A percentile compares a stretch with the other conserved stretches of the same genome.
Evolutionary conservation across 1,140 invertebrate genomes (phyloP).

Genomic region (Aphidius ervi): DNA sequence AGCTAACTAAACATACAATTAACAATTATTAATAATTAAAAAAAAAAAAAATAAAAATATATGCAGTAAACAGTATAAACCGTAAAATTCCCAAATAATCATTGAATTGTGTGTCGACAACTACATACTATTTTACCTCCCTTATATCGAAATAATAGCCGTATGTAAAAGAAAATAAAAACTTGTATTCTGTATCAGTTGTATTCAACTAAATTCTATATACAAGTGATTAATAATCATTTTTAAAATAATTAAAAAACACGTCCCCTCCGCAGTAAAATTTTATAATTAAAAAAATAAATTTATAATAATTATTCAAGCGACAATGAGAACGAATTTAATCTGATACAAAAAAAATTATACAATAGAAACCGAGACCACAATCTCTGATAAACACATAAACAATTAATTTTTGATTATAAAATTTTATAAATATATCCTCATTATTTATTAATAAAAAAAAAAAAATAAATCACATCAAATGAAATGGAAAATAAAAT

Average conservation of each 20-base stretch:
- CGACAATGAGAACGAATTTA: not conserved
- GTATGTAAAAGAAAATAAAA: conserved; percentile 52
- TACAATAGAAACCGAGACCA: not conserved
- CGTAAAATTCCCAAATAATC: conserved; percentile 52
- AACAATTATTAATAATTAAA: conserved; percentile 56
- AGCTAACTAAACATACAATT: conserved; percentile 55
- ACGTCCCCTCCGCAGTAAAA: conserved; percentile 4
- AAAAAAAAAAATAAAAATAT: conserved; percentile 48
- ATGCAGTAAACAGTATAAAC: conserved; percentile 54
- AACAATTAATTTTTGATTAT: conserved; percentile 3
- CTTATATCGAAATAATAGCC: conserved; percentile 56
- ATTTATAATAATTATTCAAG: too few species aligned
- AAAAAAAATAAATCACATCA: conserved; percentile 23
- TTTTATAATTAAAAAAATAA: conserved; percentile 9
- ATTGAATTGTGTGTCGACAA: conserved; percentile 56
- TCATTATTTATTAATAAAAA: conserved; percentile 1
- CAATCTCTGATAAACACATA: conserved; percentile 5
- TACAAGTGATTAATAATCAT: conserved; percentile 43
- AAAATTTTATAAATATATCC: not conserved
- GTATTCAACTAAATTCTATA: conserved; percentile 54
- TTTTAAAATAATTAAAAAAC: conserved; percentile 20
- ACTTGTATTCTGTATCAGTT: conserved; percentile 54
- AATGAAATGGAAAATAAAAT: conserved; percentile 29
- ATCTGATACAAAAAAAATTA: conserved; percentile 7
- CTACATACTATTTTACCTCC: conserved; percentile 56